Percentiles rank a stretch among this genome's conserved stretches.
Conservation (phyloP, 2,888 invertebrate genomes). For the Stegophylla sp. region DNA sequence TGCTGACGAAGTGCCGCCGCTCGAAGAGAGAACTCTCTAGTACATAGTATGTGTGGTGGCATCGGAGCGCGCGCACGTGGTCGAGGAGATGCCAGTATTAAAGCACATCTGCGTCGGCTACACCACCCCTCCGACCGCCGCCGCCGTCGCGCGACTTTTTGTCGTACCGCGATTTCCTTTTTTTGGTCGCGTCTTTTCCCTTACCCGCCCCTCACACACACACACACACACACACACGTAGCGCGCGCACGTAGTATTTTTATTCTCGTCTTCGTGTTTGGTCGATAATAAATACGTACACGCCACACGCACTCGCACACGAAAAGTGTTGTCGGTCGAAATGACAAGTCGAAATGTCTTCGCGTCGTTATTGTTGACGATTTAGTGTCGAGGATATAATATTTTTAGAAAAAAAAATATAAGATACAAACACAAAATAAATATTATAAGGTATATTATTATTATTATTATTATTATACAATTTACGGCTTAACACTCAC, state of each 20-base stretch:
- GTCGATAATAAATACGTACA: constrained; percentile 40
- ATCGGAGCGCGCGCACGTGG: neutral
- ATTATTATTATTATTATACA: too few relatives aligned
- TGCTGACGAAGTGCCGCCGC: constrained; percentile 56
- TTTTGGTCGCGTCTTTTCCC: constrained; percentile 20
- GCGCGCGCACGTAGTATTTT: neutral
- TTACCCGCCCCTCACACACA: too few relatives aligned
- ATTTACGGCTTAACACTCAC: neutral
- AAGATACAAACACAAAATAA: too few relatives aligned
- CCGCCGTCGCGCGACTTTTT: constrained; percentile 34
- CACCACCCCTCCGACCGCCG: neutral
- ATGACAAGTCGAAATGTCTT: constrained; percentile 34
- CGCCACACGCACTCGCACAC: too few relatives aligned
- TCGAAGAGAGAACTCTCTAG: constrained; percentile 29
- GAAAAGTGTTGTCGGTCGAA: constrained; percentile 12
- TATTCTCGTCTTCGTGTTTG: neutral
- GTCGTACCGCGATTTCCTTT: constrained; percentile 26
- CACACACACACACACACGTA: too few relatives aligned
- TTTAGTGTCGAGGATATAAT: neutral
- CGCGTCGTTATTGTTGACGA: constrained; percentile 10
- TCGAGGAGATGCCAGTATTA: constrained; percentile 42
- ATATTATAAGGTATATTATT: too few relatives aligned
- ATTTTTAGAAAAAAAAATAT: neutral
- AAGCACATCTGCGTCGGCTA: constrained; percentile 44
- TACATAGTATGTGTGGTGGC: constrained; percentile 35